Evolutionary conservation across 2,113 vertebrate genomes (phyloP), one percentile per base, ranked within the genome.

Genomic region (Halcyon malimbica): DNA sequence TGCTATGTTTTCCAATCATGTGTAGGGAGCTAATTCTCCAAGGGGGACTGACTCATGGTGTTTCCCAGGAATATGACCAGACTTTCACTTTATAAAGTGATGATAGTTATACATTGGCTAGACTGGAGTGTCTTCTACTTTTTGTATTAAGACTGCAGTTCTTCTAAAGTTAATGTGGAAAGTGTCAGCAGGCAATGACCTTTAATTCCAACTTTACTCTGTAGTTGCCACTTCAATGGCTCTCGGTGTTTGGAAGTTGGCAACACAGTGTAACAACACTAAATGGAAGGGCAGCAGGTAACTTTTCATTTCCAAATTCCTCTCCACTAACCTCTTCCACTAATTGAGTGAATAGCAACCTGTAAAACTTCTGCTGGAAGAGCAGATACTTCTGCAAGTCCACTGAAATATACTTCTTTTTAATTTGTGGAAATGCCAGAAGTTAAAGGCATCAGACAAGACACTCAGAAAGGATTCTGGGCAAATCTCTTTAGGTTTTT

Each of bases 1-100:
- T 63, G 29, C 24, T 46, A 0, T 28, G 69, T 86, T 56, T n/a
- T 31, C 21, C 33, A 33, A 0, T 25, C 14, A 5, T 3, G 10
- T 1, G 2, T 62, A 23, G 21, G 37, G n/a, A 91, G 18, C 29
- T 41, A 53, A 35, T 42, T 28, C 41, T 77, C n/a, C 11, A 11
- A 65, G 23, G 19, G 8, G 8, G 24, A 5, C 10, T 14, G 24
- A 5, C 10, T 14, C 2, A 1, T 6, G 29, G 44, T 19, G 37
- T 39, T 93, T 73, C 50, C 46, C 21, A 31, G 51, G 25, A 50
- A 16, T 62, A 19, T 6, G 25, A n/a, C 28, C 12, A 46, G 50
- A 37, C 9, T 70, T 87, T 78, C 44, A 8, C 14, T 59, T 50
- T 11, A 15, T 26, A 31, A 62, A 17, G 11, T 23, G 18, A 8